Evolutionary conservation across 2,113 vertebrate species (phyloP).

Genomic region (Furnarius figulus): DNA sequence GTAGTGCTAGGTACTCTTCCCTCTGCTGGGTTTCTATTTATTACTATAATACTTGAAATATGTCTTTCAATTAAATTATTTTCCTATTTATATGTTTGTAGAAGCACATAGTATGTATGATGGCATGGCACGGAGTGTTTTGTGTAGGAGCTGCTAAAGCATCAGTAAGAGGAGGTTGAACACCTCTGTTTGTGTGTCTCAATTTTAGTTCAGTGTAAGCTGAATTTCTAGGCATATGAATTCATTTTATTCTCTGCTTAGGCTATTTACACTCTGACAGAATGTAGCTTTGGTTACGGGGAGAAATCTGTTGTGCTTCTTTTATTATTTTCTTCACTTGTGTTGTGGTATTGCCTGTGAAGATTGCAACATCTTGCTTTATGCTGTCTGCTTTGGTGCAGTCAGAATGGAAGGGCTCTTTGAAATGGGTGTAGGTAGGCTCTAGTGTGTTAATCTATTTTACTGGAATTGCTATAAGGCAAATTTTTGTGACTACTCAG

Average conservation of each 20-base stretch:
- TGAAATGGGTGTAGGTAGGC: not conserved
- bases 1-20: not conserved
- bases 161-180: not conserved
- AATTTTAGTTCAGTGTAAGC: not conserved
- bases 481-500: not conserved
- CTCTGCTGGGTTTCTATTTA: not conserved
- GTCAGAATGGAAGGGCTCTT: not conserved
- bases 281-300: not conserved
- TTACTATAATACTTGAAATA: not conserved
- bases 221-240: not conserved
- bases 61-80: not conserved
- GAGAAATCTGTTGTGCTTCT: not conserved
- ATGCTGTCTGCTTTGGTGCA: not conserved
- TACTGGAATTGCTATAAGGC: not conserved
- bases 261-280: not conserved
- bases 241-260: not conserved
- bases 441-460: not conserved
- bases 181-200: not conserved
- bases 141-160: not conserved
- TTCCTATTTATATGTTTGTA: not conserved
- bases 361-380: not conserved
- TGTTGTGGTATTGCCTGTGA: not conserved
- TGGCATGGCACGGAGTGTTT: not conserved
- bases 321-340: not conserved
- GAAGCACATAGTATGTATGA: not conserved